Conservation (phyloP, 2,113 vertebrate species). For the Scartelaos histophorus region DNA sequence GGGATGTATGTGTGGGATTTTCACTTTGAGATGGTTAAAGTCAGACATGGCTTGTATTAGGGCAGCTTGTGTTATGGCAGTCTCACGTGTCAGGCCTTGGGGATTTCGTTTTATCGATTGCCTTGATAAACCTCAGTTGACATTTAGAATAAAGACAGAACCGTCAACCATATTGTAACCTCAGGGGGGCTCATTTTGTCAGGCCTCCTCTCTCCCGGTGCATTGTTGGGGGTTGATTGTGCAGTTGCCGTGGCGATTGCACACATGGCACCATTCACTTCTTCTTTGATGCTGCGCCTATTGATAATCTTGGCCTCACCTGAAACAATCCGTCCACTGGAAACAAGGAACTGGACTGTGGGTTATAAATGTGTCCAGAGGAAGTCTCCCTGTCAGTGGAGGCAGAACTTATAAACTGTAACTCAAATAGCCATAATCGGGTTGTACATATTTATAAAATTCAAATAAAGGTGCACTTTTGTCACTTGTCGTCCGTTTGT, state of each 20-base stretch:
- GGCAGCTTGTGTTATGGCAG: neutral
- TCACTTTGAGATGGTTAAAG: neutral
- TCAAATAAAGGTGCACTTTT: too few relatives aligned
- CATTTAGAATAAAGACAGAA: neutral
- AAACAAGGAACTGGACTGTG: neutral
- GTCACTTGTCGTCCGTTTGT: too few relatives aligned
- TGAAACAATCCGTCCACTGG: neutral
- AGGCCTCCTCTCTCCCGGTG: constrained; percentile 15
- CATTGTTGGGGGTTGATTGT: constrained; percentile 52
- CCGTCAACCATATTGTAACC: constrained; percentile 9
- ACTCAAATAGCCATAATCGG: too few relatives aligned
- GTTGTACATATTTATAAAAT: too few relatives aligned
- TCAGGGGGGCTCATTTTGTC: constrained; percentile 7
- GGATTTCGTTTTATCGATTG: constrained; percentile 6
- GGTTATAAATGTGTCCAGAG: neutral
- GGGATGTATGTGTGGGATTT: too few relatives aligned
- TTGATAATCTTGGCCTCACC: neutral
- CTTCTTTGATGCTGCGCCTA: constrained; percentile 6
- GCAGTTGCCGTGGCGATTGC: constrained; percentile 44
- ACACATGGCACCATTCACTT: constrained; percentile 16
- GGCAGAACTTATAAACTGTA: too few relatives aligned
- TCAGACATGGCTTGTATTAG: neutral
- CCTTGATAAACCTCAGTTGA: constrained; percentile 7
- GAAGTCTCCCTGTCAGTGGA: neutral
- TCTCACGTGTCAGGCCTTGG: neutral